A percentile compares a stretch with the other conserved stretches of the same genome.
phyloP scores from a whole-genome alignment of 1,140 invertebrate genomes.

The Capitella teleta region DNA sequence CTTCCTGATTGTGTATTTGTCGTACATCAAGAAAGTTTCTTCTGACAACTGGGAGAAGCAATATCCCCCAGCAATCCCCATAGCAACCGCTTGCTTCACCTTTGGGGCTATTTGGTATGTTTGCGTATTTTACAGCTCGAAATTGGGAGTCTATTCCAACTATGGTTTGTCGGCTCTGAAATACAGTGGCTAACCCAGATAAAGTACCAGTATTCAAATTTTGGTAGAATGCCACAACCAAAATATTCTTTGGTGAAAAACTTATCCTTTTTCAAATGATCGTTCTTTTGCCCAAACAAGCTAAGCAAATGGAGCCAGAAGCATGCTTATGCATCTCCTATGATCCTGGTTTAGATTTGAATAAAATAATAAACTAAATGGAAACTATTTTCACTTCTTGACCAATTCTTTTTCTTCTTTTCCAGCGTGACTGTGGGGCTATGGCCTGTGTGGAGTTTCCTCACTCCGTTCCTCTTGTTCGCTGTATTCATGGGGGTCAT shows the following conservation, averaged over 20 bases:
- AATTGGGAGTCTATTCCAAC: too few species aligned
- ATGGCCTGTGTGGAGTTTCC: slow-evolving; percentile 36
- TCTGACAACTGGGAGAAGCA: slow-evolving; percentile 36
- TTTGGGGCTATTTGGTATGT: slow-evolving; percentile 33
- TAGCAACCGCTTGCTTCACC: slow-evolving; percentile 33
- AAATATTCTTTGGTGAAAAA: background rate
- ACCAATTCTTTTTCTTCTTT: slow-evolving; percentile 11
- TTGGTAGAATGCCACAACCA: too few species aligned
- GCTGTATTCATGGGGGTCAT: slow-evolving; percentile 37
- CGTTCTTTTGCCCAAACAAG: background rate
- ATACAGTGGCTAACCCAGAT: too few species aligned
- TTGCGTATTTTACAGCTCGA: too few species aligned
- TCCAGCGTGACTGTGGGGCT: slow-evolving; percentile 32
- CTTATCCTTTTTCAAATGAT: background rate
- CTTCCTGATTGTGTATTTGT: slow-evolving; percentile 32
- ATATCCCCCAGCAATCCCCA: slow-evolving; percentile 32
- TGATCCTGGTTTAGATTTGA: too few species aligned
- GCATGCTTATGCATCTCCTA: background rate
- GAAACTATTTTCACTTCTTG: too few species aligned
- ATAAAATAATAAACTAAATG: too few species aligned
- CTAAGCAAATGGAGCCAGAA: background rate
- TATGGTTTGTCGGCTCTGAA: too few species aligned
- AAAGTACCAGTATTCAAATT: too few species aligned
- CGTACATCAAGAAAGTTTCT: slow-evolving; percentile 31
- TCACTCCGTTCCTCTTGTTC: slow-evolving; percentile 33